Evolutionary conservation across 2,113 vertebrate species (phyloP), one percentile per base, ranked within the genome.

Genomic region (Tragelaphus imberbis): DNA sequence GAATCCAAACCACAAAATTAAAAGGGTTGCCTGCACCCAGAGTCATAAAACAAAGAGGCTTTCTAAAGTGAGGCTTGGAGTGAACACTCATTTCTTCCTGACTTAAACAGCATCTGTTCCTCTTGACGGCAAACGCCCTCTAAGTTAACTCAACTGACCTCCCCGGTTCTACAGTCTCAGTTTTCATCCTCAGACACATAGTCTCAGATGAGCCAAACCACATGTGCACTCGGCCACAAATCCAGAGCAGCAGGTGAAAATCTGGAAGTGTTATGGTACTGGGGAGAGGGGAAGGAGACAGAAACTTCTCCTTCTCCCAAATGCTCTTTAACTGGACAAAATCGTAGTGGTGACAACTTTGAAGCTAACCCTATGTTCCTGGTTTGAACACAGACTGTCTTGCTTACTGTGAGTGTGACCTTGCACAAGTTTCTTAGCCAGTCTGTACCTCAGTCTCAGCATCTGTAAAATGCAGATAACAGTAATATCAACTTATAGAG

Each of bases 1-100:
- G 94, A 88, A 97, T 97, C 97, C 97, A 98, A 98, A 97, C 96
- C 97, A 97, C 89, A 96, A 98, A 98, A 97, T 98, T 96, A 98
- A 98, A 98, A 98, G 97, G 79, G 71, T 81, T 97, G 97, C 97
- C 90, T 97, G 96, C 97, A 97, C 97, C 93, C 97, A 96, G 95
- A 95, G 86, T 98, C 91, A 12, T 98, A 97, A 98, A 98, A 98
- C 96, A 98, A 98, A 98, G 97, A 97, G 82, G 88, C 97, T 98
- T 97, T 98, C 97, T 92, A 47, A 94, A 97, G 92, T 94, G 65
- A 51, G 75, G n/a, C 68, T 98, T 87, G 95, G 87, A 97, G 84
- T 1, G 87, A 96, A 92, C 71, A 40, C 84, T 94, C 95, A 11
- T 96, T 97, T 96, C 97, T 97, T 95, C 94, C 91, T 95, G 88